Base-by-base conservation (phyloP, 2,113 vertebrate genomes). In the Chascanopsetta lugubris region DNA sequence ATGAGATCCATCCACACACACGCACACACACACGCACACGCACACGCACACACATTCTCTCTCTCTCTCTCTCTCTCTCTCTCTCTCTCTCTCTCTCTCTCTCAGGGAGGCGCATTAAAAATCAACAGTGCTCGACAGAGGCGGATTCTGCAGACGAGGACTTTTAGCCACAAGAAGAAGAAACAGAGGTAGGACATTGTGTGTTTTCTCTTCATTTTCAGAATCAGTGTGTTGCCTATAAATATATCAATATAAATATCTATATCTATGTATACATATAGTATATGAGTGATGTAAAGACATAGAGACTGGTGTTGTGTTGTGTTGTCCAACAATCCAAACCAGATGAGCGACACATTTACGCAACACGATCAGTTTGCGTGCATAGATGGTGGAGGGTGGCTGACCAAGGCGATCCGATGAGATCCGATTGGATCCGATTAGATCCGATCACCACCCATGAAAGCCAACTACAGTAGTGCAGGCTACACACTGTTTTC, bases 181-280 rank as follows among this genome's bases (percentile, higher is more conserved):
- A 29, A 15, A 20, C 15, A 46, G 30, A 71, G 77, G 72, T 80
- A 75, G 26, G 71, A 36, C 11, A 24, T 42, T 15, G 36, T 48
- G n/a, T 34, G 26, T 13, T 54, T 34, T 64, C 8, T 42, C n/a
- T n/a, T n/a, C n/a, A n/a, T n/a, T n/a, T n/a, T n/a, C n/a, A n/a
- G n/a, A n/a, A n/a, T n/a, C n/a, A n/a, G n/a, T n/a, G n/a, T n/a
- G n/a, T n/a, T n/a, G n/a, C n/a, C n/a, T n/a, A n/a, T n/a, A n/a
- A n/a, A n/a, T n/a, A n/a, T n/a, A n/a, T n/a, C n/a, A n/a, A n/a
- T n/a, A n/a, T n/a, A n/a, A n/a, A n/a, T n/a, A n/a, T n/a, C n/a
- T n/a, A n/a, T n/a, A n/a, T n/a, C n/a, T n/a, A n/a, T n/a, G n/a
- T n/a, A n/a, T n/a, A n/a, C n/a, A n/a, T n/a, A n/a, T n/a, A n/a